Percentiles rank a stretch among this genome's conserved stretches.
phyloP scores from a whole-genome alignment of 2,888 invertebrate species.

The Sphaeridia pumilis region DNA sequence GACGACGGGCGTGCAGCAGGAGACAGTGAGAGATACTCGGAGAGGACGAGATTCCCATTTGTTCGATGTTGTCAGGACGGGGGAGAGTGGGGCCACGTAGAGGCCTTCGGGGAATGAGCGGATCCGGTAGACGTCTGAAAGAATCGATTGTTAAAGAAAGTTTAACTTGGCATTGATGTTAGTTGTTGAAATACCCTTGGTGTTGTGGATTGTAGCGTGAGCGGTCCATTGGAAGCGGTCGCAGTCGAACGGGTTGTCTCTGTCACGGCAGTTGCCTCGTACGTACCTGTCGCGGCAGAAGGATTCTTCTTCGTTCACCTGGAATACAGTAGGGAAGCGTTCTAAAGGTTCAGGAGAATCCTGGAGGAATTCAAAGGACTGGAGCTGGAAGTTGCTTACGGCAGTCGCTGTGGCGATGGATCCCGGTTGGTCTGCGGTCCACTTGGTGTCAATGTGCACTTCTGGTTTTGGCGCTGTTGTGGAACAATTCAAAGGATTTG shows the following conservation, averaged over 20 bases:
- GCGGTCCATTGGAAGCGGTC: neutral
- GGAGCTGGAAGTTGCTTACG: too few relatives aligned
- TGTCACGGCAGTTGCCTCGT: neutral
- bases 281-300: neutral
- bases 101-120: neutral
- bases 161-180: too few relatives aligned
- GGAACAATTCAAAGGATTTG: too few relatives aligned
- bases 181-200: neutral
- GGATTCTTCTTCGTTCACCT: neutral
- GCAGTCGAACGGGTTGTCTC: neutral
- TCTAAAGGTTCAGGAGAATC: too few relatives aligned
- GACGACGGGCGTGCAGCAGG: conserved; percentile 1
- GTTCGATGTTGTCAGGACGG: neutral
- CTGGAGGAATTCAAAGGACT: too few relatives aligned
- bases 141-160: neutral
- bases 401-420: too few relatives aligned
- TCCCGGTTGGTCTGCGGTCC: too few relatives aligned
- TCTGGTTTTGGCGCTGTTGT: too few relatives aligned
- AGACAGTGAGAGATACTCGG: neutral
- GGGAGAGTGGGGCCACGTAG: neutral
- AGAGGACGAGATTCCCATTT: neutral
- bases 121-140: neutral
- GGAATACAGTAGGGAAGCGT: too few relatives aligned
- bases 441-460: too few relatives aligned
- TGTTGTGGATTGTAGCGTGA: neutral